Base-by-base conservation (phyloP, 2,797 vertebrate genomes). In the Malacoraja senta region DNA sequence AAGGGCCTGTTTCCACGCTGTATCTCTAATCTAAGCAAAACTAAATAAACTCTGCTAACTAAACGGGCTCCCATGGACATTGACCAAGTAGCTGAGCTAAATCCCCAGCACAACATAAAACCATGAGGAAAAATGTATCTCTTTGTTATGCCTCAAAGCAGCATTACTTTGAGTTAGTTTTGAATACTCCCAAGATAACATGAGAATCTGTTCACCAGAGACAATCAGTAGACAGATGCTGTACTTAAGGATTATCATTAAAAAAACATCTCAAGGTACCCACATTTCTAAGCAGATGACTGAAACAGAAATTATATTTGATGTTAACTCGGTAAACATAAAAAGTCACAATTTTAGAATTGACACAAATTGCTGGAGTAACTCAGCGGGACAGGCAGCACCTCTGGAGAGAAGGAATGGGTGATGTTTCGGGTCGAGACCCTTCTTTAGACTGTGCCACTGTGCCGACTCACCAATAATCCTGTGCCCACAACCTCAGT, bases 201-300 rank as follows among this genome's bases (percentile, higher is more conserved):
- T 79, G 78, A 21, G 78, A 79, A 79, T 88, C 0, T 35, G n/a
- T 68, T n/a, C 32, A 21, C 35, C 26, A 26, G 29, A n/a, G 83
- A 8, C 63, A 88, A 8, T 35, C n/a, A 88, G 84, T 65, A 88
- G 84, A 32, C n/a, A 68, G 61, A 88, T 88, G 84, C 32, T 88
- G 84, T 65, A 21, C 21, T 86, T 88, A 68, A 32, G 84, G 83
- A 63, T 32, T 8, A 65, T 19, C n/a, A 19, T 68, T 6, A 21
- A 26, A 74, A 88, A 10, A 88, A 35, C 2, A 32, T 17, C 7
- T 32, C 15, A 35, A 35, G n/a, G 9, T 88, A 19, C 35, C 83
- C 84, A 88, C 35, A 68, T 63, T 32, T 17, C 15, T 24, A 65
- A 9, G 0, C 19, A 32, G n/a, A 88, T 17, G 1, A 19, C 17